Base-by-base conservation (phyloP, 1,140 invertebrate genomes). In the Drusus annulatus region DNA sequence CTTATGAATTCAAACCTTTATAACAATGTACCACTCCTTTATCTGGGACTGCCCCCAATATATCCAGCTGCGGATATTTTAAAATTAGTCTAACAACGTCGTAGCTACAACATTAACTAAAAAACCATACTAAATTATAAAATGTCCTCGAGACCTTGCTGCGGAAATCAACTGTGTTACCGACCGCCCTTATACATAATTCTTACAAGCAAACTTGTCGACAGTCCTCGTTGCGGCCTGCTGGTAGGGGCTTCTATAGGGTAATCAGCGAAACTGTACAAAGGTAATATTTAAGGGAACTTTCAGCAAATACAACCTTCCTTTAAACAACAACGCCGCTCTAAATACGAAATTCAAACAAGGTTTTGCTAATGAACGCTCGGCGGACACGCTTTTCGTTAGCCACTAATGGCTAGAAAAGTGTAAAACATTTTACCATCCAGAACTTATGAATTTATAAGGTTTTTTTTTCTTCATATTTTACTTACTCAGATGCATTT, bases 301-400 rank as follows among this genome's bases (percentile, higher is more conserved):
- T 31, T 68, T 68, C 31, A 28, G 31, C 63, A 36, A 68, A 68
- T 36, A 68, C 63, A n/a, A 68, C 63, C 63, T 68, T 68, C 31
- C 63, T 15, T 31, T 68, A 68, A 68, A 68, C 63, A 68, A 68
- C 36, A 68, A 16, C 28, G 36, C 28, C 31, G 63, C 63, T 45
- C 63, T 31, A 17, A 68, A 68, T 68, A 45, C 63, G 15, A 68
- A 68, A 50, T 36, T 31, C 63, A 68, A 68, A 68, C 63, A 68
- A 68, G 45, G 63, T 68, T 68, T 68, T n/a, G 63, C 63, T 68
- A 68, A 68, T 68, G 63, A 68, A 68, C 63, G 63, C 63, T 15
- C 63, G 16, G 13, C 3, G 63, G 36, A 31, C 1, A 68, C 63
- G 23, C 23, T 63, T 10, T 45, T 45, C 36, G 13, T 45, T 21